Evolutionary conservation across 1,140 invertebrate genomes (phyloP).

Genomic region (Oreohelix idahoensis): DNA sequence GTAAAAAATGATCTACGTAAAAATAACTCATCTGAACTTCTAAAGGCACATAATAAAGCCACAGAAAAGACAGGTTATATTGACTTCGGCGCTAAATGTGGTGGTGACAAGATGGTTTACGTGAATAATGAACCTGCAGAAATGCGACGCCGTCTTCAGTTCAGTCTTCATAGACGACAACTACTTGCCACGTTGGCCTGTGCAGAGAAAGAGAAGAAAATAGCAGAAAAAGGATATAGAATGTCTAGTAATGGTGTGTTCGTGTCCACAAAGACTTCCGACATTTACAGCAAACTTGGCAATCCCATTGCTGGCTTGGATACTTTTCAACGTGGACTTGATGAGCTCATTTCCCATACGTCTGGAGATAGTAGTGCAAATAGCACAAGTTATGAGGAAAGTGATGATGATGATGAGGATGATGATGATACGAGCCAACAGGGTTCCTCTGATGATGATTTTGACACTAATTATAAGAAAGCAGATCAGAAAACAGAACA

Average conservation of each 20-base stretch:
- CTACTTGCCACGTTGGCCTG: neutral
- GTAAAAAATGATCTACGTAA: neutral
- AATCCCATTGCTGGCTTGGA: no score
- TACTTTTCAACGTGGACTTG: no score
- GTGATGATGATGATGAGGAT: neutral
- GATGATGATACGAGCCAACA: neutral
- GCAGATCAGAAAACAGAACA: neutral
- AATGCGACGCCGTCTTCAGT: neutral
- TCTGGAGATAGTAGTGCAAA: no score
- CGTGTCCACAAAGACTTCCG: neutral
- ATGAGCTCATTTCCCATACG: no score
- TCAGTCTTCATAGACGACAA: neutral
- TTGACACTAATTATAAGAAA: neutral
- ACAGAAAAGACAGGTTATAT: neutral
- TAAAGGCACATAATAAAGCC: neutral
- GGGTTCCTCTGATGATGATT: neutral
- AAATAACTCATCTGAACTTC: neutral
- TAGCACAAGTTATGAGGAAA: neutral
- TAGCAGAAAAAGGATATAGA: neutral
- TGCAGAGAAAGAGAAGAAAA: neutral
- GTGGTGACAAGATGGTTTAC: neutral
- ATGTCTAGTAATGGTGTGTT: neutral
- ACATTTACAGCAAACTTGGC: neutral
- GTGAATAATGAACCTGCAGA: neutral
- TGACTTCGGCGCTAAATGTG: neutral